Evolutionary conservation across 2,888 invertebrate species (phyloP), one percentile per base, ranked within the genome.

Genomic region (Notocelia uddmanniana): DNA sequence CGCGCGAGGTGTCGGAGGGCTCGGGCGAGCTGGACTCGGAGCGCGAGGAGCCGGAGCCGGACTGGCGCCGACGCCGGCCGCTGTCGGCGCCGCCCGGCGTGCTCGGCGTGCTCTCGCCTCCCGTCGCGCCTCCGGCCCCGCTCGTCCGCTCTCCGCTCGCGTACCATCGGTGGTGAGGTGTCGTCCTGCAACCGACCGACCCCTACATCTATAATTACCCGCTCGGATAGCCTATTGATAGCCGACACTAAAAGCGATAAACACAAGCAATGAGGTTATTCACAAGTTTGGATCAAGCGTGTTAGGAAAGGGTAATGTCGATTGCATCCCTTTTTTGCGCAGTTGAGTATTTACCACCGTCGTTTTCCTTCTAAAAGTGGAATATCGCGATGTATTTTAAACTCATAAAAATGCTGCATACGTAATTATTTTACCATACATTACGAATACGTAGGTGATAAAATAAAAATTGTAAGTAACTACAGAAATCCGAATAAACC

Each of bases 1-100:
- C 95, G 76, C 95, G 91, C 76, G 95, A 94, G 67, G 94, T 94
- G 81, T 92, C 92, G 80, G 95, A 94, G 77, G 92, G 92, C 79
- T 94, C 95, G 72, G 95, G 94, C 75, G 96, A 95, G 81, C 93
- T 94, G 76, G 94, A 94, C 74, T 94, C 94, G 72, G 93, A 92
- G 77, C 92, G 89, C 76, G 93, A 93, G 69, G 90, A 94, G 82
- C 86, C 93, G 79, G 95, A 92, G 86, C 95, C 86, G 81, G 95
- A 85, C 87, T 91, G 81, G 86, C 95, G 88, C 88, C 95, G 89
- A 78, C 91, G 92, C 83, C 91, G 92, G 78, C 86, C 92, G 82
- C 87, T 88, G 84, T 89, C 85, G 76, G 84, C 88, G 64, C 89
- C 94, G 79, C 89, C 94, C 76, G 89, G 94, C 80, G 89, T 94